Conservation (phyloP, 2,888 invertebrate species). For the Onthophagus sagittarius region DNA sequence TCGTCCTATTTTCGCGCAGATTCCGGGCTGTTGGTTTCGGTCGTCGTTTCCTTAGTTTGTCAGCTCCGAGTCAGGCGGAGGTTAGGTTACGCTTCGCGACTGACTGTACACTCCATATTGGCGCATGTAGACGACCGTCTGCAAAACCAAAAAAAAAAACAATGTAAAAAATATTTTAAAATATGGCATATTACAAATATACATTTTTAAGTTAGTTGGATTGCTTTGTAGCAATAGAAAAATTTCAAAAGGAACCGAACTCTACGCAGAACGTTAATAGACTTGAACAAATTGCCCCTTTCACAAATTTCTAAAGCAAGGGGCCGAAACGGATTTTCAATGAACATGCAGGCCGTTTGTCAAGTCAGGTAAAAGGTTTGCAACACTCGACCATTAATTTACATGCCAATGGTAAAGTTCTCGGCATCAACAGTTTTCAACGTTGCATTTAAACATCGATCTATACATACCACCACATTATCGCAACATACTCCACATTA, state of each 20-base stretch:
- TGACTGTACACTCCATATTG: conserved; percentile 46
- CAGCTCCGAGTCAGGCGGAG: conserved; percentile 28
- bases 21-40: not conserved
- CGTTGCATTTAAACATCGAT: not conserved
- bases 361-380: not conserved
- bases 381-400: not conserved
- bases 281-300: not conserved
- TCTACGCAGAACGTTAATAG: not conserved
- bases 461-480: not conserved
- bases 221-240: not conserved
- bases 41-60: not conserved
- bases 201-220: no score
- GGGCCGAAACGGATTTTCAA: not conserved
- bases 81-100: conserved; percentile 47
- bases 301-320: not conserved
- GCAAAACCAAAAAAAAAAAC: conserved; percentile 30
- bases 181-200: not conserved
- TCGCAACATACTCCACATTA: no score
- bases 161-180: not conserved
- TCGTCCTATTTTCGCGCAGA: not conserved
- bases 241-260: not conserved
- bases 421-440: no score
- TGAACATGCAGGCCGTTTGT: not conserved
- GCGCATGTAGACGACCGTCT: conserved; percentile 44
- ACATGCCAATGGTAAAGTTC: not conserved